Evolutionary conservation across 2,113 vertebrate species (phyloP), one percentile per base, ranked within the genome.

Genomic region (Motacilla alba): DNA sequence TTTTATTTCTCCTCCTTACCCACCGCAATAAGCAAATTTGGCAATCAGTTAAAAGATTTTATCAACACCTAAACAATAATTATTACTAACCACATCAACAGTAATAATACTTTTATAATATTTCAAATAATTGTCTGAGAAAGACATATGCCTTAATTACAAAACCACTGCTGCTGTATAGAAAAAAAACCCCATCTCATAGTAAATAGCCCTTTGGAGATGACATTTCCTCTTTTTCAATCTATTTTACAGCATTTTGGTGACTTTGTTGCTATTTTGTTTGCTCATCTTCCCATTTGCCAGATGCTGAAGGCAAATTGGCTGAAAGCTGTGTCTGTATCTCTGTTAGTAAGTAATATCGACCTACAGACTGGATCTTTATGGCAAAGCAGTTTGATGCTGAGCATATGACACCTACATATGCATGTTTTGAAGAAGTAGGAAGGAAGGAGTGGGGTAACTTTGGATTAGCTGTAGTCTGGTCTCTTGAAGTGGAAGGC

Each of bases 291-390:
- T 74, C 73, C 70, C 75, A 78, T 96, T 63, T 96, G 70, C 80
- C 91, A 96, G 91, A 94, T 93, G 82, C 70, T 93, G 66, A 90
- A 80, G 67, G 58, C 78, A 95, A 68, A 90, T 91, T 85, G 62
- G n/a, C 46, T 87, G 41, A 72, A 70, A 63, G 28, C 46, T 85
- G 22, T 75, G 10, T 87, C 56, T 93, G 27, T 47, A 6, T 82
- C 33, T 94, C 37, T 69, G 22, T 89, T 74, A 60, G 62, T 47
- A 47, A 68, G 47, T 56, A 72, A n/a, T 56, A 49, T 2, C 9
- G 3, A 37, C 19, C 17, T 26, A 37, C 15, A 72, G 62, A 58
- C 15, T 41, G 52, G 49, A 76, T 41, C 44, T 82, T 93, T 60
- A 79, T 27, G 69, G 49, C 35, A 93, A 72, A 89, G 41, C 56